phyloP scores from a whole-genome alignment of 2,888 invertebrate species.

The Epinotia bilunana region DNA sequence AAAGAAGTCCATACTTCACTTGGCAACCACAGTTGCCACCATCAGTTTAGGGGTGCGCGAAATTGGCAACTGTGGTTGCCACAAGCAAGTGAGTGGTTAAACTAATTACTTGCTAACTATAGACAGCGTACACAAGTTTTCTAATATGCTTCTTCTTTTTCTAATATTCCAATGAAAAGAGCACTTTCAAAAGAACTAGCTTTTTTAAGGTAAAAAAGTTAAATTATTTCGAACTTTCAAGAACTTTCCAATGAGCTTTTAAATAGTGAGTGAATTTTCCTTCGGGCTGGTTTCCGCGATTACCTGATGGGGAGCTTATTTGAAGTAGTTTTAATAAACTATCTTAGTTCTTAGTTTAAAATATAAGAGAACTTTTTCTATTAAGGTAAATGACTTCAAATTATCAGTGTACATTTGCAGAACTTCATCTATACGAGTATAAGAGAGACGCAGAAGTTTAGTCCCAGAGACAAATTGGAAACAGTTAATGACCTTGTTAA shows the following conservation, averaged over 20 bases:
- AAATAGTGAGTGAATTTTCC: constrained; percentile 19
- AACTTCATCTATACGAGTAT: neutral
- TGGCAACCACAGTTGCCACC: no score
- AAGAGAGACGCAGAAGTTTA: no score
- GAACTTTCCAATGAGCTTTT: constrained; percentile 26
- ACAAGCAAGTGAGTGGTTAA: no score
- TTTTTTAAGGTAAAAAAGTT: neutral
- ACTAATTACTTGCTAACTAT: no score
- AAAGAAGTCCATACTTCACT: no score
- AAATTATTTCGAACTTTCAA: constrained; percentile 14
- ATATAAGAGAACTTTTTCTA: constrained; percentile 26
- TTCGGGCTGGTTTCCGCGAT: constrained; percentile 1
- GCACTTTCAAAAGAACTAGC: neutral
- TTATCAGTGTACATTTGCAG: neutral
- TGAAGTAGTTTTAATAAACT: constrained; percentile 24
- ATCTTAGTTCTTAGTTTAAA: constrained; percentile 28
- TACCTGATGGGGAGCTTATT: constrained; percentile 19
- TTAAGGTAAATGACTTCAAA: constrained; percentile 15
- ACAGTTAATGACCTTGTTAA: no score
- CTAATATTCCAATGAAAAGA: neutral
- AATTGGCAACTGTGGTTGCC: no score
- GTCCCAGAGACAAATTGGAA: no score
- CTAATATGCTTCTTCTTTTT: neutral
- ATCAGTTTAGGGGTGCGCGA: no score
- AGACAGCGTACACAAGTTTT: neutral